These are phyloP conservation scores for Tribolium castaneum DNA, from an alignment of 1,140 invertebrate genomes.

Conservation along the genomic window DNA sequence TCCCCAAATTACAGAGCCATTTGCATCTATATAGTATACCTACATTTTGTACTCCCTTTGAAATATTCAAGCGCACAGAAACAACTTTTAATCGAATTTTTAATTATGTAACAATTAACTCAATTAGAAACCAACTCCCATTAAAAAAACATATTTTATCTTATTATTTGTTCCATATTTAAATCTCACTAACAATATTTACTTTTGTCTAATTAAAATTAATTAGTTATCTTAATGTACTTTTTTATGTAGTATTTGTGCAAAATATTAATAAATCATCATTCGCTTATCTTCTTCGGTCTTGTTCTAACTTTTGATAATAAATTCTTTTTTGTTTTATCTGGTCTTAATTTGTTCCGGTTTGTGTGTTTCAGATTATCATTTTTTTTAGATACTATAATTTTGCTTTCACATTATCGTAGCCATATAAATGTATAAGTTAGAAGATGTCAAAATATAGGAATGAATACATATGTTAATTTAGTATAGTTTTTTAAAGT, in stretches of 20 bases:
- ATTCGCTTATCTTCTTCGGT: neutral
- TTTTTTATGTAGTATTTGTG: neutral
- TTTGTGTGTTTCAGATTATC: neutral
- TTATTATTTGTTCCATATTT: neutral
- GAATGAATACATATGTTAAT: neutral
- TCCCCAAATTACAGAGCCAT: neutral
- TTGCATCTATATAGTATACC: neutral
- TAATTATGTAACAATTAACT: too few species aligned
- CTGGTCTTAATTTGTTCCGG: neutral
- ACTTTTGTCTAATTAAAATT: neutral
- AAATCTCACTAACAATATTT: neutral
- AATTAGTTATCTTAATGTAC: neutral
- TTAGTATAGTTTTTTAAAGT: neutral
- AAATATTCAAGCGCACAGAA: neutral
- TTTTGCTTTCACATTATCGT: neutral
- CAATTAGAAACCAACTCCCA: too few species aligned
- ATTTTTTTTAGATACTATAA: neutral
- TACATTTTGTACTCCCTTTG: neutral
- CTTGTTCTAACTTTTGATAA: neutral
- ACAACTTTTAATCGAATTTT: neutral
- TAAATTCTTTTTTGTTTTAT: neutral
- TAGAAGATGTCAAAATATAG: neutral
- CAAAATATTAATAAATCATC: neutral
- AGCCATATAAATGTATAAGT: neutral
- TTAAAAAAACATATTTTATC: neutral